A percentile compares a stretch with the other conserved stretches of the same genome.
These are phyloP conservation scores for Metacarcinus magister DNA, from an alignment of 2,888 invertebrate genomes.

Conservation along the genomic window DNA sequence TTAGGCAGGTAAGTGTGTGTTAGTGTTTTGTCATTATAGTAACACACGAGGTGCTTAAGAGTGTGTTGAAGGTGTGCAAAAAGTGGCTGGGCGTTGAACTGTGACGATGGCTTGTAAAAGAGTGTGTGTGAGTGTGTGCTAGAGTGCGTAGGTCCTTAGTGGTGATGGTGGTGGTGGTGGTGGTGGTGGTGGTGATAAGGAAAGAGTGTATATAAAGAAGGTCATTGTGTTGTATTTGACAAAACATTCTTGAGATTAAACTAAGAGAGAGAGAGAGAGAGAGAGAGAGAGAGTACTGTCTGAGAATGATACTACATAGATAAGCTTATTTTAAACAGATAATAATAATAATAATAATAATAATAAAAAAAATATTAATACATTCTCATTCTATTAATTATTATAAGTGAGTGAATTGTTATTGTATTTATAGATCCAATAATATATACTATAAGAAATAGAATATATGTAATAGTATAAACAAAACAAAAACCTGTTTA, in stretches of 20 bases:
- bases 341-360: not conserved
- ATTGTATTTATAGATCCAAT: not conserved
- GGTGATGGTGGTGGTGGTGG: too few species aligned
- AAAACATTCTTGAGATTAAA: not conserved
- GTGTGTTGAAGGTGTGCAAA: not conserved
- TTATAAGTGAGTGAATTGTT: too few species aligned
- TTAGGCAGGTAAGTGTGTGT: not conserved
- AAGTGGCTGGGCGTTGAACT: not conserved
- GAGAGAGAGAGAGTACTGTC: not conserved
- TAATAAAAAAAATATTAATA: not conserved
- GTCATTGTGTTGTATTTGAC: too few species aligned
- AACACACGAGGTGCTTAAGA: not conserved
- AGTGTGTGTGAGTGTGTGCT: not conserved
- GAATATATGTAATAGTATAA: not conserved
- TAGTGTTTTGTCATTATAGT: not conserved
- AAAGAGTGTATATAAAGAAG: too few species aligned
- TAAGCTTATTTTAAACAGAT: not conserved
- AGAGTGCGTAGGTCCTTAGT: not conserved
- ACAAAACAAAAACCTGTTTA: not conserved
- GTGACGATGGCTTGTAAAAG: not conserved
- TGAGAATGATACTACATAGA: not conserved
- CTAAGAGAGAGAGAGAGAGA: not conserved
- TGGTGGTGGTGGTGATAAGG: too few species aligned
- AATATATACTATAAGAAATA: not conserved
- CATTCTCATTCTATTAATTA: not conserved